Evolutionary conservation across 2,888 invertebrate species (phyloP), one percentile per base, ranked within the genome.

Genomic region (Limenitis camilla): DNA sequence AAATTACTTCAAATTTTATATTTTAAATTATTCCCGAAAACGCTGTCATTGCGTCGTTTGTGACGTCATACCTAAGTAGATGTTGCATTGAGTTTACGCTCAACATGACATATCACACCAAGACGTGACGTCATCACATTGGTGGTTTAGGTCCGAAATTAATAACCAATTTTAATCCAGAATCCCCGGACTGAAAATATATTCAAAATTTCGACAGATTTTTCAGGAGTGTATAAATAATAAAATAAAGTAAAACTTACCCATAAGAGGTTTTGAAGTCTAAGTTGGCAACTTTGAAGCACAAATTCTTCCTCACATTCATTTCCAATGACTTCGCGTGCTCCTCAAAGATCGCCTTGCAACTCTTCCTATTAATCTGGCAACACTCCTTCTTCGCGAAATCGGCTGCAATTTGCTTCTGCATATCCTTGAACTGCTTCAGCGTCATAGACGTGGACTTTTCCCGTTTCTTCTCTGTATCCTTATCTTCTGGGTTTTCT

Each of bases 361-460:
- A 77, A 0, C 63, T 48, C 35, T 67, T 74, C 49, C 74, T 65
- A 1, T 66, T 67, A 0, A 64, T 52, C 42, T 73, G 69, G 48
- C 86, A 86, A 53, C 86, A 86, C 1, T 81, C 75, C 45, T 66
- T 74, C 61, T 80, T 81, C 0, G 79, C 72, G 50, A 78, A 82
- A 2, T 62, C 62, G 6, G 62, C 61, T 0, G 70, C 64, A 2
- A 85, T 68, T 49, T 81, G 80, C 55, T 79, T 85, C 59, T 83
- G 84, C 52, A 78, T 42, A 52, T 85, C 84, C 9, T 85, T 85
- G 43, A 76, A 84, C 32, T 79, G 76, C 49, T 83, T 69, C 62
- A 71, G 45, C 0, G 60, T 63, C 59, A 61, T 61, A 0, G 61
- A 59, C 0, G 52, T 39, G 1, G 41, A 49, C 10, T 38, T 53